Conservation (phyloP, 2,888 invertebrate genomes). For the Dryococelus australis region DNA sequence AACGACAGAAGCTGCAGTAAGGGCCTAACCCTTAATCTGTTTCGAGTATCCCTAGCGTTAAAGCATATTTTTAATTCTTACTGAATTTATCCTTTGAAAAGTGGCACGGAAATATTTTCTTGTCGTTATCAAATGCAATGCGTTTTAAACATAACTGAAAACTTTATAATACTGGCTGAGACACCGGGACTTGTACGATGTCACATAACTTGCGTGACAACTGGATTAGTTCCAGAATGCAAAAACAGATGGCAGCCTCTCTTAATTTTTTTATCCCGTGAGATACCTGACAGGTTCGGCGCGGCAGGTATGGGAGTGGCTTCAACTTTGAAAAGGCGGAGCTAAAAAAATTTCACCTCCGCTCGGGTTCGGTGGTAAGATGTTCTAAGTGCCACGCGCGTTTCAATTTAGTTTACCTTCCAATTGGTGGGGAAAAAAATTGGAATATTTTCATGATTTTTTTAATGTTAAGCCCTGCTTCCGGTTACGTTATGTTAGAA, state of each 20-base stretch:
- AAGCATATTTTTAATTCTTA: neutral
- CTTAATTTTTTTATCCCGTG: neutral
- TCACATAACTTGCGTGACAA: constrained; percentile 5
- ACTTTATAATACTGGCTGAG: constrained; percentile 8
- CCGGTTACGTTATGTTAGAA: too few relatives aligned
- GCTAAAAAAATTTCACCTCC: neutral
- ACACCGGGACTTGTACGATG: neutral
- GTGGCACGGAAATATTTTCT: neutral
- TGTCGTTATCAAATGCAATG: neutral
- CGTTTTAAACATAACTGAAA: constrained; percentile 6
- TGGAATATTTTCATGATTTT: too few relatives aligned
- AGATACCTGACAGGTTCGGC: neutral
- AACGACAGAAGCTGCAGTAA: too few relatives aligned
- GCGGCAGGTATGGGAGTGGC: constrained; percentile 11
- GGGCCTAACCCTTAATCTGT: too few relatives aligned
- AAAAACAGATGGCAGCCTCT: neutral
- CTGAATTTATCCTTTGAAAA: neutral
- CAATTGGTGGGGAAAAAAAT: neutral
- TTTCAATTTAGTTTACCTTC: neutral
- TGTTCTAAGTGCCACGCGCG: neutral
- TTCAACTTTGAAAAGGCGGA: constrained; percentile 9
- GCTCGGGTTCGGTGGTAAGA: neutral
- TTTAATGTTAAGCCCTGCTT: too few relatives aligned
- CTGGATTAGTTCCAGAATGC: constrained; percentile 4
- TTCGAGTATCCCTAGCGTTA: too few relatives aligned